phyloP scores from a whole-genome alignment of 64 coral and sea anemone genomes.

The Pocillopora verrucosa region DNA sequence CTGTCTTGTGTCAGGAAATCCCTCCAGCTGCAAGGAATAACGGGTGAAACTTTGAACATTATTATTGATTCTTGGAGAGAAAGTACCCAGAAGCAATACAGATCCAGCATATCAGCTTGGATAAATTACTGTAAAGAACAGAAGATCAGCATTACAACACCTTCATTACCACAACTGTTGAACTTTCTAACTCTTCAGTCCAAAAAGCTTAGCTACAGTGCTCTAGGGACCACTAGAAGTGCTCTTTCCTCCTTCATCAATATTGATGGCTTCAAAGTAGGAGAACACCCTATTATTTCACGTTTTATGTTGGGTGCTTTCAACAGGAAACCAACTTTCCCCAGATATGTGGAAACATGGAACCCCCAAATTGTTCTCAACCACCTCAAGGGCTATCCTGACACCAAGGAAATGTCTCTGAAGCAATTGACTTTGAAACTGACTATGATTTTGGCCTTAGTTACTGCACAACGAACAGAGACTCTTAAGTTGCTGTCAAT shows the following conservation, averaged over 20 bases:
- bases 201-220: slow-evolving; percentile 28
- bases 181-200: slow-evolving; percentile 27
- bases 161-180: slow-evolving; percentile 8
- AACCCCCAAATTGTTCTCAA: slow-evolving; percentile 21
- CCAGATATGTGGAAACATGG: slow-evolving; percentile 34
- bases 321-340: slow-evolving; percentile 39
- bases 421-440: slow-evolving; percentile 54
- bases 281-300: slow-evolving; percentile 25
- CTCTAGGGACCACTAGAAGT: slow-evolving; percentile 9
- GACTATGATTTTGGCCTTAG: slow-evolving; percentile 34
- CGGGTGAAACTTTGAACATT: not conserved
- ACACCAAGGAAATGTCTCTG: not conserved
- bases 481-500: slow-evolving; percentile 52
- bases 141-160: slow-evolving; percentile 27
- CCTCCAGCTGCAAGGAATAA: no score
- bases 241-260: slow-evolving; percentile 34
- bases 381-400: slow-evolving; percentile 7
- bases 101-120: slow-evolving; percentile 31
- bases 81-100: slow-evolving; percentile 46
- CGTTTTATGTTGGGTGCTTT: slow-evolving; percentile 38
- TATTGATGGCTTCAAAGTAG: slow-evolving; percentile 20
- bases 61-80: slow-evolving; percentile 20
- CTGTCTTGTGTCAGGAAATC: slow-evolving; percentile 68
- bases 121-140: slow-evolving; percentile 23
- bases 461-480: slow-evolving; percentile 48